phyloP scores from a whole-genome alignment of 2,113 vertebrate genomes.

The Felis chaus region DNA sequence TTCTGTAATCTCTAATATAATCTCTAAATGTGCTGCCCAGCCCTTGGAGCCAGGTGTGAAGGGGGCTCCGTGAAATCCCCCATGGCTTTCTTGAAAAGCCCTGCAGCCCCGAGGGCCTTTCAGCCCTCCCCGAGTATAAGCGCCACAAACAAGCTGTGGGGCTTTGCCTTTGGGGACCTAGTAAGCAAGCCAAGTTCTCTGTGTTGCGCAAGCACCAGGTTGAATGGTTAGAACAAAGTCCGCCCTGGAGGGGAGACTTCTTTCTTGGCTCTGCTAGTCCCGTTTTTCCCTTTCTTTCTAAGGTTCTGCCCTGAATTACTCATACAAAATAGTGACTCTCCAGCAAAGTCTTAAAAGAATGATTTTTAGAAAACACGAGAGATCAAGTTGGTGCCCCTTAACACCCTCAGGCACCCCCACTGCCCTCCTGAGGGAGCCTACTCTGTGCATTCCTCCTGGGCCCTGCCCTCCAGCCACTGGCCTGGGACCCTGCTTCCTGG shows the following conservation, averaged over 20 bases:
- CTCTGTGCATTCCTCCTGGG: accelerated
- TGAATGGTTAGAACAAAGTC: background rate
- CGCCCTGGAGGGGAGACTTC: no score
- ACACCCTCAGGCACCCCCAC: accelerated
- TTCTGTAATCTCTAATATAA: background rate
- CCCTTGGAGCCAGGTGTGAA: accelerated
- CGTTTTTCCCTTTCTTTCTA: background rate
- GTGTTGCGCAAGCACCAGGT: background rate
- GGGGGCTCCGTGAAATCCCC: background rate
- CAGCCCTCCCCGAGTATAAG: background rate
- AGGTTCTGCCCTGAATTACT: background rate
- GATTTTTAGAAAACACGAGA: background rate
- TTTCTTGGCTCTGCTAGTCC: background rate
- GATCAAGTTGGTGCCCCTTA: accelerated
- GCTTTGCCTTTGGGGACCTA: background rate
- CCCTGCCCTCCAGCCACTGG: background rate
- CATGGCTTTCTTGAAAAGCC: conserved; percentile 39
- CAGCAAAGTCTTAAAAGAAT: background rate
- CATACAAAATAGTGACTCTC: background rate
- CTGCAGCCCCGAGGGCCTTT: background rate
- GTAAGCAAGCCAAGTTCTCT: background rate
- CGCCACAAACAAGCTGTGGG: background rate
- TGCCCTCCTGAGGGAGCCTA: accelerated
- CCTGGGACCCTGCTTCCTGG: background rate
- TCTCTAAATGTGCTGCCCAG: background rate